Base-by-base conservation (phyloP, 2,888 invertebrate species). In the Leucophenga montana region DNA sequence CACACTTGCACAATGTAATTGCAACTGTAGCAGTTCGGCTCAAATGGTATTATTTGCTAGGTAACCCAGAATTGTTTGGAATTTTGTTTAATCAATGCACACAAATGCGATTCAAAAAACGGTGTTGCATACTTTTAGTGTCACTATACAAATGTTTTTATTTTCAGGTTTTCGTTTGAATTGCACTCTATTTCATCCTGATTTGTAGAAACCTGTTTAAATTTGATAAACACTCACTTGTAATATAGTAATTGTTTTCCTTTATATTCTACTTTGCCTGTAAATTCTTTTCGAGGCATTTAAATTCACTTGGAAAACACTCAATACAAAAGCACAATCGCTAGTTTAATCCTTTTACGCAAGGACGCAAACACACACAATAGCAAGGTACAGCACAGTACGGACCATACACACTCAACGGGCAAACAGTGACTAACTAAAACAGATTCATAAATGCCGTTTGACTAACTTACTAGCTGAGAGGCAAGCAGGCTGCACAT, bases 51-150 rank as follows among this genome's bases (percentile, higher is more conserved):
- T 39, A 39, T 64, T 64, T 64, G 62, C 79, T 77, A 80, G 81
- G 81, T 82, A 73, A 81, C 81, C 77, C 46, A 71, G 71, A 67
- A 74, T 71, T 67, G 68, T 72, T 77, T 39, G 39, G 39, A 39
- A 39, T 39, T 71, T 82, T 83, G 85, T 85, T 85, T 85, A 84
- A 85, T 85, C 85, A 86, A 85, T 85, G 82, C 77, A 72, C 70
- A 61, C 69, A 71, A 46, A 71, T 74, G 76, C 73, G 31, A 27
- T 22, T 27, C 22, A 13, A n/a, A 57, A 57, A 64, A 46, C n/a
- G 6, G 39, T 64, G 62, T 64, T 64, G 62, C 62, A 64, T 64
- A 46, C 46, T 64, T 39, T 61, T 33, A 22, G n/a, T 57, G 57
- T 33, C 4, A 31, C 33, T 59, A 5, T 1, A n/a, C n/a, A n/a